A percentile compares a stretch with the other conserved stretches of the same genome.
Conservation (phyloP, 2,113 vertebrate species). For the Semnornis frantzii region DNA sequence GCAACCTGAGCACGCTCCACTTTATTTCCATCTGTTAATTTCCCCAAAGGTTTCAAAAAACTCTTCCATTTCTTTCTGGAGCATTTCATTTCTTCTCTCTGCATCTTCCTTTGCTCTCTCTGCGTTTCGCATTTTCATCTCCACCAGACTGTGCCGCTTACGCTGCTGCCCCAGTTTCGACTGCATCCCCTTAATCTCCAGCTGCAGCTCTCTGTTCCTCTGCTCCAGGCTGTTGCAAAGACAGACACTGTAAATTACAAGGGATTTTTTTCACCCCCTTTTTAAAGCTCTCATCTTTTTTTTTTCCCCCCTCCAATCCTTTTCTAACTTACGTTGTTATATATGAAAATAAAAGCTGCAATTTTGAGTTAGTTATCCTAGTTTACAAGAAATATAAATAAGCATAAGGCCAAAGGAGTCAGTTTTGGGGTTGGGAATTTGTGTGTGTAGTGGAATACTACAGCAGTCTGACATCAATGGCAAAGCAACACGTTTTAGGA, state of each 20-base stretch:
- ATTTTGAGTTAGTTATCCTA: background rate
- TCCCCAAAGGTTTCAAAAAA: conserved; percentile 84
- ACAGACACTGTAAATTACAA: background rate
- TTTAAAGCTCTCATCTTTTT: background rate
- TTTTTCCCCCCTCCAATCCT: background rate
- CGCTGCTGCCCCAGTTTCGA: conserved; percentile 78
- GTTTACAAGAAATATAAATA: background rate
- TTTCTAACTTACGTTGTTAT: background rate
- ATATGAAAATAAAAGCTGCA: background rate
- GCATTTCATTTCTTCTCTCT: conserved; percentile 75
- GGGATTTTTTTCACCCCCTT: too few relatives aligned
- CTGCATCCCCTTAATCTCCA: conserved; percentile 67
- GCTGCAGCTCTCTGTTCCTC: conserved; percentile 75
- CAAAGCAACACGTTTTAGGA: background rate
- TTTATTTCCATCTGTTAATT: conserved; percentile 76
- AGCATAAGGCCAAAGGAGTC: background rate
- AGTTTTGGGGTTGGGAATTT: background rate
- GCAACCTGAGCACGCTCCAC: conserved; percentile 60
- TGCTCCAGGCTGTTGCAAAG: conserved; percentile 79
- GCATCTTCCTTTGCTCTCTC: conserved; percentile 75
- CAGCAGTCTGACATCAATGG: background rate
- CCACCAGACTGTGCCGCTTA: conserved; percentile 65
- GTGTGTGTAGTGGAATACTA: background rate
- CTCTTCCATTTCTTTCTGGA: conserved; percentile 83
- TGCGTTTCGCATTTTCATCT: conserved; percentile 75